A percentile compares a stretch with the other conserved stretches of the same genome.
phyloP scores from a whole-genome alignment of 1,140 invertebrate genomes.

The Danaus plexippus region DNA sequence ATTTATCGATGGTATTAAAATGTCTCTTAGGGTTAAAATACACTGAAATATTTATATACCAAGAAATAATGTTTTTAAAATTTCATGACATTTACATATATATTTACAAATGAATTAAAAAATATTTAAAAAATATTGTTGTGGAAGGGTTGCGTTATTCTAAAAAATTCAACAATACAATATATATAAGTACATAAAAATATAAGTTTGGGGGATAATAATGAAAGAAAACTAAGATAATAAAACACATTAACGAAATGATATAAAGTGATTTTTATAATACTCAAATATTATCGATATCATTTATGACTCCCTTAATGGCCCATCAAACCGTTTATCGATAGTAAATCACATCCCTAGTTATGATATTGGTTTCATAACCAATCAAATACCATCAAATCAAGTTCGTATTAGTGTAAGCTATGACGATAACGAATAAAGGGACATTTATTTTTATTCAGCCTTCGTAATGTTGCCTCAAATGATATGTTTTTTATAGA shows the following conservation, averaged over 20 bases:
- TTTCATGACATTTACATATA: no score
- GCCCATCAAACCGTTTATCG: conserved; percentile 19
- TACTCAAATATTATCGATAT: conserved; percentile 10
- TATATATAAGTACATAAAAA: neutral
- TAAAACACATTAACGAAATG: no score
- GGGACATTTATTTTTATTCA: neutral
- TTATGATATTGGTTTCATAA: conserved; percentile 23
- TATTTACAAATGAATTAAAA: no score
- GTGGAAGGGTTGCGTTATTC: no score
- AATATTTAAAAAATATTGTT: no score
- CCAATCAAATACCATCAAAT: conserved; percentile 20
- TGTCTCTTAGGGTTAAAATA: no score
- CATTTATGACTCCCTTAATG: conserved; percentile 19
- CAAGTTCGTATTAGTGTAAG: conserved; percentile 15
- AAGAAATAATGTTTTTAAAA: no score
- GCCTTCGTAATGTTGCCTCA: no score
- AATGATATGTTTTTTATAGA: no score
- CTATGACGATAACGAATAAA: conserved; percentile 2
- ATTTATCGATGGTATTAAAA: no score
- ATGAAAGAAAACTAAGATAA: neutral
- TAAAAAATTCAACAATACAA: no score
- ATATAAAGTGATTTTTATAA: conserved; percentile 10
- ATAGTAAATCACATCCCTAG: conserved; percentile 23
- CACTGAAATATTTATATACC: no score
- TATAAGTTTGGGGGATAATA: neutral